Base-by-base conservation (phyloP, 1,140 invertebrate genomes). In the Megathymus violae region DNA sequence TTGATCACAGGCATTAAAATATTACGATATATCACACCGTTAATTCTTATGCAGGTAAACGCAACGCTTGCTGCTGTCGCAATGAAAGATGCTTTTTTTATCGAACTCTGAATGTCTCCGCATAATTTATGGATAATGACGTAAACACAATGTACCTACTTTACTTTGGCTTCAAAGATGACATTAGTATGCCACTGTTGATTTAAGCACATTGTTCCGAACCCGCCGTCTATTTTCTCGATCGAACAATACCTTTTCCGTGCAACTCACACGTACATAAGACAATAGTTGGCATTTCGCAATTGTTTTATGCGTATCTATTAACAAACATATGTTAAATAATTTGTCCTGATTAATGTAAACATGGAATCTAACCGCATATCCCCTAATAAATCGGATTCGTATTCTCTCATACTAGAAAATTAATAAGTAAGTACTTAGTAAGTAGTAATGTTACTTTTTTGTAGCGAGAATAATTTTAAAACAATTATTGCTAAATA, bases 161-260 rank as follows among this genome's bases (percentile, higher is more conserved):
- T 22, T 13, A 27, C n/a, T 2, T 44, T 58, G 15, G 15, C 31
- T 17, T 41, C 40, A 44, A 58, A 27, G 38, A 11, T 31, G 3
- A 47, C 22, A 27, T 59, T 59, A 47, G 56, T 47, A 59, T 59
- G 43, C 54, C 31, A 31, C 25, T 7, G 54, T 22, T 31, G 54
- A 31, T 36, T 59, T 46, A 70, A 62, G 63, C 36, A 61, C 51
- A 73, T 71, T 76, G 75, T 76, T 71, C 59, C 47, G 14, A 64
- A 34, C 22, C 15, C 25, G 40, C 46, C 62, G 52, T 64, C 48
- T 56, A 61, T 71, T 72, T 72, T 70, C 46, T 64, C 62, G 52
- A 66, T 61, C 31, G 63, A 58, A 79, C 79, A 78, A 74, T 73
- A 41, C n/a, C 25, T 70, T 79, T 80, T 75, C 59, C 75, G 76